Evolutionary conservation across 2,113 vertebrate species (phyloP), one percentile per base, ranked within the genome.

Genomic region (Jacana jacana): DNA sequence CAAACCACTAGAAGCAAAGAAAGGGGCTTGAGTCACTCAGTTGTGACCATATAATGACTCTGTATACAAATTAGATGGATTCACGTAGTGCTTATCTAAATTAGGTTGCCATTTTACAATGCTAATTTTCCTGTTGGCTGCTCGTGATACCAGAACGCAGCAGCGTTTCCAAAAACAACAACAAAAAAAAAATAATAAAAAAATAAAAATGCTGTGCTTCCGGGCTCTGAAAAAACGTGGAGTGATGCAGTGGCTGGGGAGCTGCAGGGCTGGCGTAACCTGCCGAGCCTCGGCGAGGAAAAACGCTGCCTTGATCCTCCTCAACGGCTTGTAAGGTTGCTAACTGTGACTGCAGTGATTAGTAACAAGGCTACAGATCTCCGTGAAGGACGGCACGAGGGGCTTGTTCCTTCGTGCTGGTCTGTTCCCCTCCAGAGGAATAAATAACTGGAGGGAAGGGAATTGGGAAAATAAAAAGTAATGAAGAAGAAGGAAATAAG

Each of bases 81-180:
- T 89, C 93, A 65, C 94, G 77, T 49, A 60, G 91, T 33, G 93
- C 88, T 97, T 96, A 88, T 97, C 96, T 96, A 94, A 97, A 97
- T 92, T 63, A 96, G 95, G 82, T 86, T 97, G 86, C 86, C 86
- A 66, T 95, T 97, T 95, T 89, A 93, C 95, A 96, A 76, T 68
- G 94, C 91, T 97, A 58, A 94, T 97, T 96, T 97, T 95, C 92
- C 92, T 27, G 92, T 88, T 85, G 94, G 92, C 60, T 96, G 97
- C 93, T 78, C 55, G 86, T 79, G 86, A 58, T 78, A 70, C 19
- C 86, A 54, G 90, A 72, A 30, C 61, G 1, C 42, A 7, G 1
- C 42, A 7, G 64, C 60, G 12, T 75, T 73, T 63, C 23, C 13
- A 39, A 54, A 54, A 52, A 46, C 7, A 39, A 54, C 30, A 52